Base-by-base conservation (phyloP, 2,888 invertebrate genomes). In the Acanthosepion pharaonis region DNA sequence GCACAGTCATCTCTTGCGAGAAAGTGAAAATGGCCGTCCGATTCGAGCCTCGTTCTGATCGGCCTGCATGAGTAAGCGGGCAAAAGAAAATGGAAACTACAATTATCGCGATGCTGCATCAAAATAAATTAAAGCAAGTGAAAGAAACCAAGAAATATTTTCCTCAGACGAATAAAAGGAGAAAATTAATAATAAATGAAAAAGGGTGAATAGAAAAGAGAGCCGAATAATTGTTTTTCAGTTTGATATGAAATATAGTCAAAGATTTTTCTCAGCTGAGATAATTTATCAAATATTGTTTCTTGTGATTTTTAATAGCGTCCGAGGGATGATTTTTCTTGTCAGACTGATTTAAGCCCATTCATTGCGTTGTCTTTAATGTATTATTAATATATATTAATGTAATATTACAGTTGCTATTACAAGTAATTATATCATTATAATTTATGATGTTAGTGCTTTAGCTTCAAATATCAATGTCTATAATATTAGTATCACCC, bases 1-100 rank as follows among this genome's bases (percentile, higher is more conserved):
- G 5, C 9, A 78, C 78, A 78, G n/a, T 78, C 78, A 78, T 78
- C 78, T 33, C n/a, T 78, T 11, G 78, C n/a, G n/a, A 18, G 78
- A n/a, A 78, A 78, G 78, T 78, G 33, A 78, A 78, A 78, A 78
- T 78, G 78, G 78, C 78, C n/a, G 78, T n/a, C n/a, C n/a, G 78
- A 78, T 11, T 78, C n/a, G n/a, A 78, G 78, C 78, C 78, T 78
- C 78, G 78, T n/a, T 78, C n/a, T 78, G 78, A 78, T n/a, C n/a
- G 11, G 3, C n/a, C 78, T 18, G 78, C 8, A 78, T 78, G 78
- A 78, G n/a, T 78, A 78, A 78, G 78, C 78, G n/a, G n/a, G 78
- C 78, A n/a, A 78, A 78, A 78, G 78, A 78, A 78, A 78, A 78
- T n/a, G n/a, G n/a, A 78, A 78, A 78, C 78, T 11, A 78, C n/a